Conservation (phyloP, 2,888 invertebrate species). For the Dorcus parallelipipedus region DNA sequence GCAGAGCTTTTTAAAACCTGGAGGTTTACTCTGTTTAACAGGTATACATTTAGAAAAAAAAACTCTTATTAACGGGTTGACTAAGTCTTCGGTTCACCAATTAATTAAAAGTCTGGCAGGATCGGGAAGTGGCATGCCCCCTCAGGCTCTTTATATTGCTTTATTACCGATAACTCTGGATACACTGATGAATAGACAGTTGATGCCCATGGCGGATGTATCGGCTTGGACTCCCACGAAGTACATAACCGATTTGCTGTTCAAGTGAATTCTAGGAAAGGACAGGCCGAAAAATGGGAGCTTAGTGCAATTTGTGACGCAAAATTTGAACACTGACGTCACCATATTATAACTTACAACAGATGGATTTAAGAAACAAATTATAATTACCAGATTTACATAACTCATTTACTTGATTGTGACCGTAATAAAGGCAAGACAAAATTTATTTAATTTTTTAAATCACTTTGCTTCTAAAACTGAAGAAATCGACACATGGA, state of each 20-base stretch:
- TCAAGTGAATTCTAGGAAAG: conserved; percentile 75
- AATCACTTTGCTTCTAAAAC: too few species aligned
- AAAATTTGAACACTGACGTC: conserved; percentile 68
- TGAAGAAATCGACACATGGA: too few species aligned
- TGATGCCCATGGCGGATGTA: conserved; percentile 62
- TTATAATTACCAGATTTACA: too few species aligned
- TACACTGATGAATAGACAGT: conserved; percentile 79
- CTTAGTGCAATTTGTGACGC: conserved; percentile 81
- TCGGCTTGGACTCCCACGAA: conserved; percentile 84
- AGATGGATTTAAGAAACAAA: too few species aligned
- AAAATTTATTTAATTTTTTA: too few species aligned
- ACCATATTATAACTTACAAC: too few species aligned
- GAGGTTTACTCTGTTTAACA: conserved; percentile 81
- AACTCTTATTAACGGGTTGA: conserved; percentile 50
- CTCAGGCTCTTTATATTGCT: conserved; percentile 68
- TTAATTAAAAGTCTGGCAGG: conserved; percentile 79
- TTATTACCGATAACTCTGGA: conserved; percentile 89
- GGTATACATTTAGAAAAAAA: conserved; percentile 5
- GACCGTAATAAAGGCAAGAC: too few species aligned
- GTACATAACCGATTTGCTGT: conserved; percentile 79
- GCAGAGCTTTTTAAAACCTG: conserved; percentile 73
- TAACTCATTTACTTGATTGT: too few species aligned
- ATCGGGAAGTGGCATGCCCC: conserved; percentile 78
- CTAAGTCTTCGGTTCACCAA: conserved; percentile 91
- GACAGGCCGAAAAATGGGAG: conserved; percentile 78